Evolutionary conservation across 2,797 vertebrate genomes (phyloP).

Genomic region (Oryzias sinensis): DNA sequence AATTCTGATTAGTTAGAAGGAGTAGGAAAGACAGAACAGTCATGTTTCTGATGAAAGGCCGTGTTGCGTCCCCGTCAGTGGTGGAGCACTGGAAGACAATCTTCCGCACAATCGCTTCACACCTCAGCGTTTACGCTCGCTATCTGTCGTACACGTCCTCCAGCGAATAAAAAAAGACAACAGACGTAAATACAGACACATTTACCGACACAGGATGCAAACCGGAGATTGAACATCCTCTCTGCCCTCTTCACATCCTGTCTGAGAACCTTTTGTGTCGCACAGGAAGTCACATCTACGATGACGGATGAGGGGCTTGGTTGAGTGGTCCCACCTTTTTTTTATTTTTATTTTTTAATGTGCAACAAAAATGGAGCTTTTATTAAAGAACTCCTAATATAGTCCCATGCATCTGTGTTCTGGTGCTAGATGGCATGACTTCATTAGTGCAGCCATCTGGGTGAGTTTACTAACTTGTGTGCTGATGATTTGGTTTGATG

Average conservation of each 20-base stretch:
- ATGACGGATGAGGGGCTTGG: constrained; percentile 42
- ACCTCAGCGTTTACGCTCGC: constrained; percentile 17
- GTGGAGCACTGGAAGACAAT: constrained; percentile 9
- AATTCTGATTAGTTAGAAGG: constrained; percentile 15
- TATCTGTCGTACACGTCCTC: constrained; percentile 24
- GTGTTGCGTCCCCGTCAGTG: background rate
- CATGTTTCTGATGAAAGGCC: constrained; percentile 22
- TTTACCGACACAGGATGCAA: constrained; percentile 60
- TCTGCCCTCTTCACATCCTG: constrained; percentile 70
- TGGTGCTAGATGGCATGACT: constrained; percentile 25
- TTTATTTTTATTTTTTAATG: no score
- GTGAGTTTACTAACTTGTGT: constrained; percentile 19
- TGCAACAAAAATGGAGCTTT: no score
- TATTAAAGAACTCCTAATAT: no score
- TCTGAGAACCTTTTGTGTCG: constrained; percentile 45
- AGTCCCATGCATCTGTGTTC: constrained; percentile 15
- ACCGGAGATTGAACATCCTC: constrained; percentile 52
- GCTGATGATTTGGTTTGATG: constrained; percentile 53
- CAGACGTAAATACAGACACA: constrained; percentile 20
- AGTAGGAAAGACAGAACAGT: constrained; percentile 34
- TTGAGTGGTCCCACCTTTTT: constrained; percentile 1
- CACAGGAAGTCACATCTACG: constrained; percentile 58
- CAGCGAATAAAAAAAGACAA: constrained; percentile 20
- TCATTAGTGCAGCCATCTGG: constrained; percentile 35
- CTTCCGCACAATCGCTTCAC: constrained; percentile 17